Evolutionary conservation across 1,140 invertebrate genomes (phyloP), one percentile per base, ranked within the genome.

Genomic region (Sarcophaga bullata): DNA sequence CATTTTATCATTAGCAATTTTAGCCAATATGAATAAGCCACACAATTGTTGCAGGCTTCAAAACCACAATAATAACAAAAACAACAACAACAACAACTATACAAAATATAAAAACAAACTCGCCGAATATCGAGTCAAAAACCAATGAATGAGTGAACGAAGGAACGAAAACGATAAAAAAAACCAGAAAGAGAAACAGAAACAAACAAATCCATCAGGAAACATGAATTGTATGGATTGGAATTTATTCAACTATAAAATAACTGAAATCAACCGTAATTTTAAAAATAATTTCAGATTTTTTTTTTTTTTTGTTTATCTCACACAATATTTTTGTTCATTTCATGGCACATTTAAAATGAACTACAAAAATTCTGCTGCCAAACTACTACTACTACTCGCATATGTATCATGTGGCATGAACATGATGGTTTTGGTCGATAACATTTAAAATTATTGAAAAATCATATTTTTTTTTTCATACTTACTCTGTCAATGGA

Each of bases 31-130:
- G 50, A 52, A 52, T 68, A 68, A 68, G 62, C 62, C 62, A 68
- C 62, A 68, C 62, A 68, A 68, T 68, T 68, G 62, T 68, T 68
- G 62, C 62, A 68, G 62, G 62, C 62, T 68, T 68, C n/a, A 68
- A 19, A 68, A 68, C 62, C 62, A 68, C 62, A 68, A 68, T 68
- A 68, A 68, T 68, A 68, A 68, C 62, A 68, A 17, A 17, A 17
- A 68, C 11, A 68, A 25, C 15, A 62, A 11, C 10, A 68, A 68
- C 15, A 68, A 19, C n/a, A n/a, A n/a, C 25, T 37, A 37, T 37
- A 37, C 25, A 37, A 37, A 37, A 37, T 37, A 37, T 37, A 37
- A 37, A 37, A 37, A 37, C 25, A 37, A n/a, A 37, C 25, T 2
- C 25, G 25, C 25, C 25, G 25, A 37, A 37, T 37, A 37, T 37